These are phyloP conservation scores for Drosophila melanica DNA, from an alignment of 1,140 invertebrate genomes.

Conservation along the genomic window DNA sequence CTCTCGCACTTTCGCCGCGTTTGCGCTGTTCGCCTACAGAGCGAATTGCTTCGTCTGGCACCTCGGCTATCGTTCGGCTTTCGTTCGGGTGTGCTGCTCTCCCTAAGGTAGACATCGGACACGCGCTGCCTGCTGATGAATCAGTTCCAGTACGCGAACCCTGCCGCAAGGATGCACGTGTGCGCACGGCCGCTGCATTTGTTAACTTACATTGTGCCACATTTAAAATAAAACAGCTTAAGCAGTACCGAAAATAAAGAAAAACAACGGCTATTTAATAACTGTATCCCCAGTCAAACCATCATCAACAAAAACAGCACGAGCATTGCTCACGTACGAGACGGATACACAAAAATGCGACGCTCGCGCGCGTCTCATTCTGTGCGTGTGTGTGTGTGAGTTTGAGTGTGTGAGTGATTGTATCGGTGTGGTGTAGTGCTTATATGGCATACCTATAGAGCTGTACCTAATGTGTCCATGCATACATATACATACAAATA, in stretches of 20 bases:
- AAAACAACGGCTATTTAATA: constrained; percentile 71
- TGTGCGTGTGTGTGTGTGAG: constrained; percentile 28
- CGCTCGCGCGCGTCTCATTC: constrained; percentile 16
- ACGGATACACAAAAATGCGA: constrained; percentile 73
- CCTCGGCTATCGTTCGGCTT: neutral
- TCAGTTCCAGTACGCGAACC: constrained; percentile 80
- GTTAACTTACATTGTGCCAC: constrained; percentile 63
- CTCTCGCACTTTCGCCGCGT: neutral
- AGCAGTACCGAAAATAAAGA: constrained; percentile 35
- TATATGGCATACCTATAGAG: constrained; percentile 62
- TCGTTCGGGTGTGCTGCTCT: constrained; percentile 39
- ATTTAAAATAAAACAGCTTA: constrained; percentile 72
- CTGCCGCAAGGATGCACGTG: constrained; percentile 75
- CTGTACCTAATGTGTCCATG: constrained; percentile 70
- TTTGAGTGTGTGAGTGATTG: constrained; percentile 25
- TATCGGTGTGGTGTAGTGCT: constrained; percentile 35
- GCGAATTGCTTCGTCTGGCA: constrained; percentile 8
- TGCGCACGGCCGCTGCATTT: constrained; percentile 38
- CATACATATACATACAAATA: constrained; percentile 60
- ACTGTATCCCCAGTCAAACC: constrained; percentile 64
- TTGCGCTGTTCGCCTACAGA: neutral
- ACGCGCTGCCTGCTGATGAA: constrained; percentile 40
- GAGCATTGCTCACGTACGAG: constrained; percentile 53
- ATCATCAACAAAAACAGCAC: constrained; percentile 35
- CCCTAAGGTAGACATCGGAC: constrained; percentile 14